These are phyloP conservation scores for Ophioderma brevispina DNA, from an alignment of 35 echinoderm and acorn worm genomes.

Conservation along the genomic window DNA sequence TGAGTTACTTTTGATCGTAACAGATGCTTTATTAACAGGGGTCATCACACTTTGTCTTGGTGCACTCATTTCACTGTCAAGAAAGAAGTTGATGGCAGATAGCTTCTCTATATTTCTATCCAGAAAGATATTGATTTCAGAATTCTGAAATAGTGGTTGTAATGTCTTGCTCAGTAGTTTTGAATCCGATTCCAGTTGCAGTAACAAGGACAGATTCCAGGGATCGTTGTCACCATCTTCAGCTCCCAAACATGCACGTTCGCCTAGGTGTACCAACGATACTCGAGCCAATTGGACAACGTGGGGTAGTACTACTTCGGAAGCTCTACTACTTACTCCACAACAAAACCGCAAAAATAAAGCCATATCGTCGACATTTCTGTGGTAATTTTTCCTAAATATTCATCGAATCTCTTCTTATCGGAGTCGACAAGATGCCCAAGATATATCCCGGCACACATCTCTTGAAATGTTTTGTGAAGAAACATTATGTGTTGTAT, in stretches of 20 bases:
- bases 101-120: not conserved
- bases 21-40: not conserved
- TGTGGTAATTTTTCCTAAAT: not conserved
- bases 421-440: not conserved
- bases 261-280: not conserved
- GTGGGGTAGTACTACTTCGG: not conserved
- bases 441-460: constrained; percentile 9
- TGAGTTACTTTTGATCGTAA: not conserved
- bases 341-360: constrained; percentile 16
- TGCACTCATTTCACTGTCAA: not conserved
- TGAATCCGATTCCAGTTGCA: not conserved
- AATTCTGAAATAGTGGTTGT: not conserved
- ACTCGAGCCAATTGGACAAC: not conserved
- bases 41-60: not conserved
- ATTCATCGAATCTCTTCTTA: not conserved
- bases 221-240: not conserved
- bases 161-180: not conserved
- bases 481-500: not conserved
- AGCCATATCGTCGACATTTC: not conserved
- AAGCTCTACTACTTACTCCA: not conserved
- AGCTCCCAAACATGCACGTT: not conserved
- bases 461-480: constrained; percentile 28
- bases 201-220: not conserved
- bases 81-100: not conserved
- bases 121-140: not conserved